Conservation (phyloP, 2,797 vertebrate genomes). For the Morelia viridis region DNA sequence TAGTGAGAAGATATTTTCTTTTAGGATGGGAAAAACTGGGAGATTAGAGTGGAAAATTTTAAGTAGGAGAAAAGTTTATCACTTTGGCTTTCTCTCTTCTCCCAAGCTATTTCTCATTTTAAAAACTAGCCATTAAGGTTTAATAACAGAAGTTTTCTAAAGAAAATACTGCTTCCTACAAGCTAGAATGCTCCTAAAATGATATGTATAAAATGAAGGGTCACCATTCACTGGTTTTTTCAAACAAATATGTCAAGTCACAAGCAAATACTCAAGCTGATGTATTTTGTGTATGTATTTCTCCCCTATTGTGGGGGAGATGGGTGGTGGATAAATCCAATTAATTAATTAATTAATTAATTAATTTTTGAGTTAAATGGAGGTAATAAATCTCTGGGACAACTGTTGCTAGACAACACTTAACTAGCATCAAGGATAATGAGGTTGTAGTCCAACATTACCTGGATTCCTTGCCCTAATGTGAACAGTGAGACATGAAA, state of each 20-base stretch:
- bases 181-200: not conserved
- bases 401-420: no score
- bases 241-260: not conserved
- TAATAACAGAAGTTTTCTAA: not conserved
- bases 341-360: no score
- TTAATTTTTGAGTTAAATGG: not conserved
- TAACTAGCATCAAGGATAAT: no score
- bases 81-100: no score
- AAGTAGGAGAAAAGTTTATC: not conserved
- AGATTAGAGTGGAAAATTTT: not conserved
- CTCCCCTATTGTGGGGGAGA: no score
- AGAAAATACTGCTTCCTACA: not conserved
- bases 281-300: not conserved
- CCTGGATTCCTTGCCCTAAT: no score
- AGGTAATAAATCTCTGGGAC: not conserved
- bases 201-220: not conserved
- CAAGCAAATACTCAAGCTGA: not conserved
- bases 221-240: not conserved
- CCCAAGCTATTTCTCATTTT: not conserved
- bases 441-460: no score
- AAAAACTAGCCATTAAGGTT: not conserved
- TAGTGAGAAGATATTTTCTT: not conserved
- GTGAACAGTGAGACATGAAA: no score
- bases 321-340: no score
- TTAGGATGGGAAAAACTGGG: not conserved